A percentile compares a stretch with the other conserved stretches of the same genome.
These are phyloP conservation scores for Psettodes erumei DNA, from an alignment of 2,113 vertebrate species.

Conservation along the genomic window DNA sequence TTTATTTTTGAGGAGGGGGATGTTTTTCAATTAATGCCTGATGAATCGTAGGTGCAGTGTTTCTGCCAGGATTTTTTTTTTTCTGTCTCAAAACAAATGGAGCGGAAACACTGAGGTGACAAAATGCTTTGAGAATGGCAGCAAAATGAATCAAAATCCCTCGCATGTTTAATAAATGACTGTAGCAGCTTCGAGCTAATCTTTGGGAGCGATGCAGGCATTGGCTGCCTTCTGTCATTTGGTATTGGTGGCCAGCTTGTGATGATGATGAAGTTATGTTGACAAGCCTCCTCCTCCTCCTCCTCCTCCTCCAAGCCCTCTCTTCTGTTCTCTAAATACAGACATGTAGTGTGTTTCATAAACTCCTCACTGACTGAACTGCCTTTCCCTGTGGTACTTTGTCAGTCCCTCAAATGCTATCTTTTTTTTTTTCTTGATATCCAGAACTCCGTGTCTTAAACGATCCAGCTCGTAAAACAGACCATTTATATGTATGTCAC, in stretches of 20 bases:
- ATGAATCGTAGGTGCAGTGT: neutral
- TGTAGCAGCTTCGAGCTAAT: too few relatives aligned
- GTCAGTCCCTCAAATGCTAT: neutral
- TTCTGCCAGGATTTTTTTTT: too few relatives aligned
- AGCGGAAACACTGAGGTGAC: too few relatives aligned
- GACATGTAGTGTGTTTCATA: neutral
- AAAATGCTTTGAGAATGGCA: neutral
- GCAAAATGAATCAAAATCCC: too few relatives aligned
- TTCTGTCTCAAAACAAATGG: too few relatives aligned
- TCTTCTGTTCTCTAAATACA: neutral
- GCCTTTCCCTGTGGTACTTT: neutral
- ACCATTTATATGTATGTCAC: slow-evolving; percentile 34
- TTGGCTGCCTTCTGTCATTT: neutral
- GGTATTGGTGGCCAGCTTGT: neutral
- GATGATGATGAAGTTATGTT: neutral
- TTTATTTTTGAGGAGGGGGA: neutral
- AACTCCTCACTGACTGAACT: neutral
- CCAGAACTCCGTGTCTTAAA: neutral
- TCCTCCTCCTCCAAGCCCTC: neutral
- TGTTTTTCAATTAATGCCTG: neutral
- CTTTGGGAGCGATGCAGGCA: neutral
- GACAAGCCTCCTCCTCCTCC: neutral
- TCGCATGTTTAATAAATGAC: too few relatives aligned
- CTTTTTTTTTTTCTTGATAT: neutral
- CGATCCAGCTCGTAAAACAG: slow-evolving; percentile 8